These are phyloP conservation scores for Parochlus steinenii DNA, from an alignment of 2,888 invertebrate species.

Conservation along the genomic window DNA sequence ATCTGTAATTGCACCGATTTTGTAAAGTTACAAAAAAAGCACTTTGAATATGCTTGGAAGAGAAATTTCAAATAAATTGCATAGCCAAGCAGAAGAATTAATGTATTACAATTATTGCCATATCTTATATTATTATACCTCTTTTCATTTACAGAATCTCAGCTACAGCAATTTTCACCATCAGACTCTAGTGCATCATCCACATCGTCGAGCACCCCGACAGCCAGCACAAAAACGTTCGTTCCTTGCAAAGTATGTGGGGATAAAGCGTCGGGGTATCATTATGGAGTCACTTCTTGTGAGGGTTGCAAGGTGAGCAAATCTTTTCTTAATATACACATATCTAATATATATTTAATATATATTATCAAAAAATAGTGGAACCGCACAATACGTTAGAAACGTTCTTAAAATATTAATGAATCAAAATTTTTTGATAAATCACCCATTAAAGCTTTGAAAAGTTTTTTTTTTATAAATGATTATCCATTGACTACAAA, in stretches of 20 bases:
- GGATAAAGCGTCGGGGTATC: conserved; percentile 79
- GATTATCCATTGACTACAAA: no score
- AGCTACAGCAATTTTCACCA: conserved; percentile 20
- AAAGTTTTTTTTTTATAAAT: no score
- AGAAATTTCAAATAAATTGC: no score
- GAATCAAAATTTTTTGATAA: no score
- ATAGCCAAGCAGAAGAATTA: background rate
- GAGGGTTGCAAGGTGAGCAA: conserved; percentile 90
- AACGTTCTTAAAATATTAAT: no score
- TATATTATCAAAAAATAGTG: background rate
- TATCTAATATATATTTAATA: background rate
- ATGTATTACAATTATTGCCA: background rate
- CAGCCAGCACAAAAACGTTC: conserved; percentile 66
- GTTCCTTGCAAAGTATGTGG: conserved; percentile 95
- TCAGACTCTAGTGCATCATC: conserved; percentile 51
- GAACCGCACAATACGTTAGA: no score
- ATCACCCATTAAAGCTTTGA: no score
- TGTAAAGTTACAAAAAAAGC: no score
- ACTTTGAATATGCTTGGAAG: no score
- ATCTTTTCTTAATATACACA: background rate
- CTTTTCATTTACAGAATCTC: conserved; percentile 41
- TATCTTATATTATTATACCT: conserved; percentile 7
- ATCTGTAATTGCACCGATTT: no score
- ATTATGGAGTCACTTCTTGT: conserved; percentile 96
- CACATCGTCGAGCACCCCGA: conserved; percentile 57